Conservation (phyloP, 2,888 invertebrate species). For the Cybosia mesomella region DNA sequence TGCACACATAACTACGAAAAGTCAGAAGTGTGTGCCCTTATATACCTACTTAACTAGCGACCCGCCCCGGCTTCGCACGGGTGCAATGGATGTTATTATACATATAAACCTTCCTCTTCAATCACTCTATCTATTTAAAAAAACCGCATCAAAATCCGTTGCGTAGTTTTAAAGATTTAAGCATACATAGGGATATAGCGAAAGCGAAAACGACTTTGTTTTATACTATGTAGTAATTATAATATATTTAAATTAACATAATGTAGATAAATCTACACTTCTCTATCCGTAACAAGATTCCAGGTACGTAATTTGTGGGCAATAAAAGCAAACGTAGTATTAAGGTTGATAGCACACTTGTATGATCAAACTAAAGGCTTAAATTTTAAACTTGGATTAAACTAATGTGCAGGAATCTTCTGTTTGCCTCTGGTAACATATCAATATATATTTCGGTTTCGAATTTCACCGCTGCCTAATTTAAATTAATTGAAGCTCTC, state of each 20-base stretch:
- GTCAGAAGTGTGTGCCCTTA: no score
- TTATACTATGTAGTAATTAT: no score
- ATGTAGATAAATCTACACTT: neutral
- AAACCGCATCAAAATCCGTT: no score
- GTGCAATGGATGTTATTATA: no score
- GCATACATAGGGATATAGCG: no score
- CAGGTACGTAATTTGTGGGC: slow-evolving; percentile 50
- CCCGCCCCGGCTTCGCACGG: no score
- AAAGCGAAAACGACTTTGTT: no score
- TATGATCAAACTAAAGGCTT: slow-evolving; percentile 36
- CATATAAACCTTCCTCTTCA: no score
- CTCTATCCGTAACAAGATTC: slow-evolving; percentile 34
- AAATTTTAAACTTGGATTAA: slow-evolving; percentile 44
- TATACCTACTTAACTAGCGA: no score
- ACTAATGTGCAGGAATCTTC: slow-evolving; percentile 16
- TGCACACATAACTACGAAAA: no score
- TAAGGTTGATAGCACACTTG: slow-evolving; percentile 44
- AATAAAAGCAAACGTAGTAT: slow-evolving; percentile 43
- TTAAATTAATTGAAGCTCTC: neutral
- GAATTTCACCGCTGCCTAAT: neutral
- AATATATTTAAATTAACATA: neutral
- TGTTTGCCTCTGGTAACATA: neutral
- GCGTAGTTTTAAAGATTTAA: no score
- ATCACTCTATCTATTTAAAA: no score
- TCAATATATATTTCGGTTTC: neutral